phyloP scores from a whole-genome alignment of 2,797 vertebrate genomes.

The Rhinogobio ventralis region DNA sequence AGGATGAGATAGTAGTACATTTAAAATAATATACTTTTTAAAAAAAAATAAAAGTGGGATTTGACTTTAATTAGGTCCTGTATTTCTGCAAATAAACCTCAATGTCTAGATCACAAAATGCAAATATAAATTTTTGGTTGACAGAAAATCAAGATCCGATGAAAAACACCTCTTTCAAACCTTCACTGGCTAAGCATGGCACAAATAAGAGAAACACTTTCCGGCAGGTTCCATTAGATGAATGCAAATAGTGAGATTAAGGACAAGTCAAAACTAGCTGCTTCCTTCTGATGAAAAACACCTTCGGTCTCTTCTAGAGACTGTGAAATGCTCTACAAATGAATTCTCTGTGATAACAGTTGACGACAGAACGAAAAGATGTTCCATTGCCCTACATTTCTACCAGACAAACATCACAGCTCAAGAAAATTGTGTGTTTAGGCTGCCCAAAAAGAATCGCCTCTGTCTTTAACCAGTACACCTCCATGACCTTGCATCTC shows the following conservation, averaged over 20 bases:
- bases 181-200: constrained; percentile 35
- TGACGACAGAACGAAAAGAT: background rate
- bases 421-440: background rate
- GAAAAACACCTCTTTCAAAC: constrained; percentile 19
- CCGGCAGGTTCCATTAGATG: background rate
- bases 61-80: constrained; percentile 45
- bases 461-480: constrained; percentile 11
- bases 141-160: constrained; percentile 34
- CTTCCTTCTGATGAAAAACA: constrained; percentile 11
- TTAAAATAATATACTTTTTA: too few relatives aligned
- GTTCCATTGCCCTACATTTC: constrained; percentile 15
- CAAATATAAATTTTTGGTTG: constrained; percentile 59
- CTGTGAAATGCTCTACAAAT: constrained; percentile 6
- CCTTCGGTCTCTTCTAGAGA: constrained; percentile 1
- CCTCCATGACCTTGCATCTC: constrained; percentile 72
- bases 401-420: constrained; percentile 5
- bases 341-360: constrained; percentile 13
- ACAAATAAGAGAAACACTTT: constrained; percentile 34
- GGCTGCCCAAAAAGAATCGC: background rate
- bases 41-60: constrained; percentile 47
- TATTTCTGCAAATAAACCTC: constrained; percentile 60
- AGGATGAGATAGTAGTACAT: background rate
- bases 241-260: constrained; percentile 28
- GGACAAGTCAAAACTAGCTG: constrained; percentile 37
- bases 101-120: constrained; percentile 54